Conservation (phyloP, 2,888 invertebrate genomes). For the Conistra vaccinii region DNA sequence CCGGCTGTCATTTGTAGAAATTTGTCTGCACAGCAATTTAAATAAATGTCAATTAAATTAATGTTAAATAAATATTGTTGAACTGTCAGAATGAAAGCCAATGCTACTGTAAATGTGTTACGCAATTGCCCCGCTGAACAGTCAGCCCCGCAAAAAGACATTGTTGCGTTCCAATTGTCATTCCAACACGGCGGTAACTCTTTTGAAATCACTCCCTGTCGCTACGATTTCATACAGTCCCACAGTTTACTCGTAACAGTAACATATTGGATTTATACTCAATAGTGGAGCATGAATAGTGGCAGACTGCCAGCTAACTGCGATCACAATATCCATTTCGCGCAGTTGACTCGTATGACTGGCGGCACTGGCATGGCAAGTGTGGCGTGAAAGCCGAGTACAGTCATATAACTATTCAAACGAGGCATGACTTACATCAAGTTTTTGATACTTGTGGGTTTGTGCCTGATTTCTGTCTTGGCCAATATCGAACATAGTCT, state of each 20-base stretch:
- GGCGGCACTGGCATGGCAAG: slow-evolving; percentile 41
- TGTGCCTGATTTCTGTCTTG: neutral
- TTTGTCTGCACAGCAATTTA: too few species aligned
- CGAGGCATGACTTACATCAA: slow-evolving; percentile 21
- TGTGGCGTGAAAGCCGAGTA: slow-evolving; percentile 43
- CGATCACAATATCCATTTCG: slow-evolving; percentile 64
- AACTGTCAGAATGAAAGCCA: too few species aligned
- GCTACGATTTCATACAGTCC: slow-evolving; percentile 14
- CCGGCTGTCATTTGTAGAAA: too few species aligned
- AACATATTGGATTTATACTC: slow-evolving; percentile 63
- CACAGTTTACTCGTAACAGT: slow-evolving; percentile 52
- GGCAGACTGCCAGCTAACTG: slow-evolving; percentile 56
- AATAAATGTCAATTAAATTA: too few species aligned
- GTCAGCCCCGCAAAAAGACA: neutral
- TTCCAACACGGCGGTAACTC: slow-evolving; percentile 19
- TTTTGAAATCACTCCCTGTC: slow-evolving; percentile 35
- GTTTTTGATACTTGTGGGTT: neutral
- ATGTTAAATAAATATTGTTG: too few species aligned
- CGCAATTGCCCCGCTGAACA: too few species aligned
- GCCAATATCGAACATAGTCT: neutral
- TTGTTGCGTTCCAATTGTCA: slow-evolving; percentile 6
- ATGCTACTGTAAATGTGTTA: too few species aligned
- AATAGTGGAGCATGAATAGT: slow-evolving; percentile 55
- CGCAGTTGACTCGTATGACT: slow-evolving; percentile 57
- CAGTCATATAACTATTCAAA: slow-evolving; percentile 40